Percentiles rank a stretch among this genome's conserved stretches.
These are phyloP conservation scores for Ochropleura leucogaster DNA, from an alignment of 2,888 invertebrate genomes.

Conservation along the genomic window DNA sequence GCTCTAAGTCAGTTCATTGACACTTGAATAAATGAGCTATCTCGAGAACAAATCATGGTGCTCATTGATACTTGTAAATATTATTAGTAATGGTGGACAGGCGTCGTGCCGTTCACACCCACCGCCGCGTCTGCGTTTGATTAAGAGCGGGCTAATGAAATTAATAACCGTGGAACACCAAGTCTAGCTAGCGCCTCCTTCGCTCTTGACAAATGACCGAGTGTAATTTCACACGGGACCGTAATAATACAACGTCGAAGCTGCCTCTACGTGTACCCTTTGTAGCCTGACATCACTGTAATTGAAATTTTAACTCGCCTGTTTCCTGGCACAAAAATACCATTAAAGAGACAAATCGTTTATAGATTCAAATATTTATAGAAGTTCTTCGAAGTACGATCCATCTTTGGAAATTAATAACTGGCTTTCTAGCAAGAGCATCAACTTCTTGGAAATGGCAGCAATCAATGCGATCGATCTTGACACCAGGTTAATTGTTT, in stretches of 20 bases:
- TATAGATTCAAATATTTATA: conserved; percentile 3
- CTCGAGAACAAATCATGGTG: conserved; percentile 61
- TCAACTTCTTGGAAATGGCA: conserved; percentile 32
- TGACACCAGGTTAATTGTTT: conserved; percentile 43
- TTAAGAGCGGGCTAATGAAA: conserved; percentile 88
- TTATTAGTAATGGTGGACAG: conserved; percentile 72
- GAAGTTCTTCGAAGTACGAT: conserved; percentile 8
- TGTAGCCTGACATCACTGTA: conserved; percentile 61
- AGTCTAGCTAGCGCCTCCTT: conserved; percentile 83
- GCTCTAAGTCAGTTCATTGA: conserved; percentile 52
- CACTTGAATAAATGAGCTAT: conserved; percentile 65
- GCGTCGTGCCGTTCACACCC: conserved; percentile 76
- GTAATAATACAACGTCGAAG: conserved; percentile 78
- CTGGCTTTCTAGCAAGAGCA: conserved; percentile 20
- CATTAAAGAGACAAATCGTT: conserved; percentile 38
- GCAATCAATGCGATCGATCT: conserved; percentile 38
- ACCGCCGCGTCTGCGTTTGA: conserved; percentile 79
- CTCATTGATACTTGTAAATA: conserved; percentile 74
- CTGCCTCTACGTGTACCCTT: conserved; percentile 64
- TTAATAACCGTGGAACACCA: conserved; percentile 86
- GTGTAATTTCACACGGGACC: conserved; percentile 88
- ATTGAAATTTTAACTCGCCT: conserved; percentile 61
- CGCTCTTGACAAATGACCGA: conserved; percentile 87
- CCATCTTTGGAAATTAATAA: conserved; percentile 17
- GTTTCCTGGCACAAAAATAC: conserved; percentile 46